Percentiles rank a stretch among this genome's conserved stretches.
Evolutionary conservation across 2,797 vertebrate genomes (phyloP).

Genomic region (Enteromius viviparus): DNA sequence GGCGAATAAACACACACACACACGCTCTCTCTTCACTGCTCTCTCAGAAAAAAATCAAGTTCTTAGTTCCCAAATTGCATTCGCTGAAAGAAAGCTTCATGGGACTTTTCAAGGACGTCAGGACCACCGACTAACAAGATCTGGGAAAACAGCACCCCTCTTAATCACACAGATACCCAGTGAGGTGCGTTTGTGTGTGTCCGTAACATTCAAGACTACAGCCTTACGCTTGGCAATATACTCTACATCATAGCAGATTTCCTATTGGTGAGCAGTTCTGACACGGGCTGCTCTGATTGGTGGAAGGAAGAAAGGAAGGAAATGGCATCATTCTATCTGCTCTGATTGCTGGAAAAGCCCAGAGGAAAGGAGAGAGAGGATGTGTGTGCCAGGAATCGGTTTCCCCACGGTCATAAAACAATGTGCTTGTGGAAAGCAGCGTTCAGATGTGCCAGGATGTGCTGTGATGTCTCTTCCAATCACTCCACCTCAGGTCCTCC

Average conservation of each 20-base stretch:
- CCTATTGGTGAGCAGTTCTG: slow-evolving; percentile 2
- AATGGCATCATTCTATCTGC: slow-evolving; percentile 15
- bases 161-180: slow-evolving; percentile 1
- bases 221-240: slow-evolving; percentile 31
- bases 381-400: slow-evolving; percentile 5
- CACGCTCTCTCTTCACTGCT: not conserved
- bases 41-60: slow-evolving; percentile 68
- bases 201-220: slow-evolving; percentile 27
- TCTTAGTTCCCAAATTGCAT: slow-evolving; percentile 62
- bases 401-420: not conserved
- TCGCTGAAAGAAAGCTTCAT: slow-evolving; percentile 56
- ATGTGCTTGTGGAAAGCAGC: slow-evolving; percentile 41
- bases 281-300: slow-evolving; percentile 24
- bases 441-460: slow-evolving; percentile 32
- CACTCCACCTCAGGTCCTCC: slow-evolving; percentile 21
- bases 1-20: slow-evolving; percentile 12
- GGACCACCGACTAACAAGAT: slow-evolving; percentile 64
- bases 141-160: not conserved
- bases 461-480: slow-evolving; percentile 20
- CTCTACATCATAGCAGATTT: slow-evolving; percentile 29
- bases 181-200: slow-evolving; percentile 25
- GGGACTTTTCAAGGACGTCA: slow-evolving; percentile 76
- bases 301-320: not conserved
- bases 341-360: slow-evolving; percentile 13
- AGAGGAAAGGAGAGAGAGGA: slow-evolving; percentile 7